phyloP scores from a whole-genome alignment of 2,113 vertebrate genomes.

The Calidris pygmaea region DNA sequence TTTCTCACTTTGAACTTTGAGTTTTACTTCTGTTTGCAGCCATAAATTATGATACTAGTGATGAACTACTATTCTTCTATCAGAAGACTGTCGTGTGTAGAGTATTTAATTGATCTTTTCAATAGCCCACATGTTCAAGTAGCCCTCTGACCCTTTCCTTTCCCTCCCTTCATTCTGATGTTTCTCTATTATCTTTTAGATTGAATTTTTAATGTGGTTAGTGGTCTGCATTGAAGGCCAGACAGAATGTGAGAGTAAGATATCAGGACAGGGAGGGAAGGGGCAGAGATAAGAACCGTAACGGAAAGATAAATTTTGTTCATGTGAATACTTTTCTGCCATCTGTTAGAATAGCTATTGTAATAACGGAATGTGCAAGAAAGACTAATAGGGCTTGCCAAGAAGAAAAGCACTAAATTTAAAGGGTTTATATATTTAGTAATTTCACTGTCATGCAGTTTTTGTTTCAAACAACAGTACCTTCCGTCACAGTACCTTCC shows the following conservation, averaged over 20 bases:
- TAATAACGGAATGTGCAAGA: constrained; percentile 75
- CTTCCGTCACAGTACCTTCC: background rate
- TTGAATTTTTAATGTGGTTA: constrained; percentile 85
- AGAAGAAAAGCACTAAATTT: constrained; percentile 59
- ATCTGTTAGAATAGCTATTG: constrained; percentile 74
- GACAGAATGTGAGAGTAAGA: constrained; percentile 67
- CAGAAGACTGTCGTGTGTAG: background rate
- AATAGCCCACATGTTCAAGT: background rate
- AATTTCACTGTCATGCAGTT: background rate
- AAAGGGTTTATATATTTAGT: background rate
- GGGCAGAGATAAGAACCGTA: constrained; percentile 76
- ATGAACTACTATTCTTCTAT: background rate
- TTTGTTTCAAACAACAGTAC: background rate
- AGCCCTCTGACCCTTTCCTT: constrained; percentile 32
- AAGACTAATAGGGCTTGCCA: constrained; percentile 69
- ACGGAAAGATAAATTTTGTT: constrained; percentile 72
- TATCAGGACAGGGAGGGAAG: constrained; percentile 65
- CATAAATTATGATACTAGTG: background rate
- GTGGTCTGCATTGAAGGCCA: constrained; percentile 59
- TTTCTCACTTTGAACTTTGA: background rate
- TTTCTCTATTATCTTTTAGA: constrained; percentile 78
- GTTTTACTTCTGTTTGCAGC: background rate
- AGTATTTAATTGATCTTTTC: constrained; percentile 8
- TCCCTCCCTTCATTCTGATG: background rate
- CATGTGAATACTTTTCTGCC: constrained; percentile 78